Evolutionary conservation across 2,888 invertebrate genomes (phyloP).

Genomic region (Andricus quercusramuli): DNA sequence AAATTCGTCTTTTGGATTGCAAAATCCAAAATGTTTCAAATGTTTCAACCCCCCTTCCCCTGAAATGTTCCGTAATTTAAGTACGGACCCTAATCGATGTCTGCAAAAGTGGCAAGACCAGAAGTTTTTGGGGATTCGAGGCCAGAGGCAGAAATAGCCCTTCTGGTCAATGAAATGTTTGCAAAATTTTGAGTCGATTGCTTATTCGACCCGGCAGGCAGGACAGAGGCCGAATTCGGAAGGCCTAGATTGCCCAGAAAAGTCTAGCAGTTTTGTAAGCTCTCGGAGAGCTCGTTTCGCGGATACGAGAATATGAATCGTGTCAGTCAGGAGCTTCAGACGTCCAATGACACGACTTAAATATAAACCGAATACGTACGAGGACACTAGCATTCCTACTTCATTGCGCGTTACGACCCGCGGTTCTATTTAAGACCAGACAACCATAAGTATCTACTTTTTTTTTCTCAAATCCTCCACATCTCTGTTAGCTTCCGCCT

Average conservation of each 20-base stretch:
- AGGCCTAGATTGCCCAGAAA: constrained; percentile 11
- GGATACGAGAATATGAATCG: constrained; percentile 61
- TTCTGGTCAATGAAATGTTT: background rate
- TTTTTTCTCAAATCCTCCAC: constrained; percentile 46
- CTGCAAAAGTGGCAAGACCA: no score
- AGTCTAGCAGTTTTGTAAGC: constrained; percentile 19
- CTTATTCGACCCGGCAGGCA: background rate
- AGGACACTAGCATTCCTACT: constrained; percentile 50
- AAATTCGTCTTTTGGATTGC: background rate
- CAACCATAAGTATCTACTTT: constrained; percentile 44
- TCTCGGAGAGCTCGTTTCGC: constrained; percentile 42
- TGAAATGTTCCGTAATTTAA: no score
- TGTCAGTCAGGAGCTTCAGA: constrained; percentile 61
- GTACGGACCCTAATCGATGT: background rate
- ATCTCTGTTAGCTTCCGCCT: constrained; percentile 40
- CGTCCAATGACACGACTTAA: constrained; percentile 66
- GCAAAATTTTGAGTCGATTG: background rate
- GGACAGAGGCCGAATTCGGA: background rate
- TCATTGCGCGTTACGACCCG: constrained; percentile 49
- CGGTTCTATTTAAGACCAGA: constrained; percentile 52
- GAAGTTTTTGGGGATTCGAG: background rate
- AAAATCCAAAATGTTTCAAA: no score
- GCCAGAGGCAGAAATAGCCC: background rate
- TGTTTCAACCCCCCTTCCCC: no score
- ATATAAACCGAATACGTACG: constrained; percentile 63